Evolutionary conservation across 2,797 vertebrate genomes (phyloP).

Genomic region (Buceros bicornis): DNA sequence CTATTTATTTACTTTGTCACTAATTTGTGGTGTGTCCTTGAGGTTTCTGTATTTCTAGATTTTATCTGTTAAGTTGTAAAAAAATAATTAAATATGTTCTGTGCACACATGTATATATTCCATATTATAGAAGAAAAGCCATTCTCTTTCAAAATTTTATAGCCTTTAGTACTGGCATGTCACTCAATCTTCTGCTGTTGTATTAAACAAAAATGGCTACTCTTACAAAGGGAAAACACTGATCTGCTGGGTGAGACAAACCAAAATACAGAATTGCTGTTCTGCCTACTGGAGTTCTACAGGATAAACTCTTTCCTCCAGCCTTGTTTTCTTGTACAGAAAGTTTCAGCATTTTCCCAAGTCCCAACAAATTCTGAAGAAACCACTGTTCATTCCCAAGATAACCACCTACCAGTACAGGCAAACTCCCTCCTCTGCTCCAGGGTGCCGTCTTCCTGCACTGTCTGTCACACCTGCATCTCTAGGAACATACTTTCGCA

Average conservation of each 20-base stretch:
- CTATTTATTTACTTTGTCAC: background rate
- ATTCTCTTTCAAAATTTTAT: background rate
- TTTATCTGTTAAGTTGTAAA: background rate
- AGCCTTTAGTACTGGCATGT: background rate
- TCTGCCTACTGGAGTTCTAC: background rate
- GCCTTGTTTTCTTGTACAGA: background rate
- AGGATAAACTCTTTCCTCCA: background rate
- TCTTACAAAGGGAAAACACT: background rate
- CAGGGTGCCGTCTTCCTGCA: fast-evolving
- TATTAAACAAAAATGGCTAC: background rate
- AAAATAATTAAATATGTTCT: background rate
- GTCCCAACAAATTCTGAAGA: background rate
- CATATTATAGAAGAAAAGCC: background rate
- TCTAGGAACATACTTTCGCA: background rate
- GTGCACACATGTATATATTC: background rate
- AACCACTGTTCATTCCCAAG: background rate
- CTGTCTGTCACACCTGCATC: background rate
- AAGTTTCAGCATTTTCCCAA: background rate
- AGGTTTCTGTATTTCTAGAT: background rate
- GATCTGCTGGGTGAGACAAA: background rate
- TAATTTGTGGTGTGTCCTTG: background rate
- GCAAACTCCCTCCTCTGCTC: background rate
- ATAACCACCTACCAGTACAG: background rate
- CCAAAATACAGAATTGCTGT: background rate
- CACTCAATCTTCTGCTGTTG: background rate